These are phyloP conservation scores for Falco naumanni DNA, from an alignment of 2,797 vertebrate genomes.

Conservation along the genomic window DNA sequence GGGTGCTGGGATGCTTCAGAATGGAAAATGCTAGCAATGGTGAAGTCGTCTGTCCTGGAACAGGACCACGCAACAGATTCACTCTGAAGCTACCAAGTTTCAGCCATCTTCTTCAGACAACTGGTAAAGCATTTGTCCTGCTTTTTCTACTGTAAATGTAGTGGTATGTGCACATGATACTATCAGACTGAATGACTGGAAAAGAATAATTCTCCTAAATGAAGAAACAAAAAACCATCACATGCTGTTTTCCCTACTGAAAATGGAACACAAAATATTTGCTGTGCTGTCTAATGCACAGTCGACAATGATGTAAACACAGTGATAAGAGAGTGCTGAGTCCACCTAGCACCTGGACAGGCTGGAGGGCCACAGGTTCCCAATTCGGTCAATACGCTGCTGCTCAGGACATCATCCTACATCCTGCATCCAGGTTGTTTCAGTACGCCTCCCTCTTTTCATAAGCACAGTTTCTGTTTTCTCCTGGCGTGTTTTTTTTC, in stretches of 20 bases:
- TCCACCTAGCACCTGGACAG: not conserved
- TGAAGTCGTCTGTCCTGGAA: not conserved
- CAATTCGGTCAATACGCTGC: rapidly evolving
- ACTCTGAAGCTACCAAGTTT: not conserved
- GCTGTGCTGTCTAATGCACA: not conserved
- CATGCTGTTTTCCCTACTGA: not conserved
- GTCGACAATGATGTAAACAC: not conserved
- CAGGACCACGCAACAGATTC: not conserved
- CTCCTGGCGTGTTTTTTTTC: not conserved
- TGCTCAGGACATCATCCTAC: not conserved
- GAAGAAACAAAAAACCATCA: not conserved
- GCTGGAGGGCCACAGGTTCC: not conserved
- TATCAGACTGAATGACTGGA: not conserved
- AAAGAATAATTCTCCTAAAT: not conserved
- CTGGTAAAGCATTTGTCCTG: not conserved
- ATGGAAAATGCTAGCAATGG: not conserved
- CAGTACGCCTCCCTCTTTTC: not conserved
- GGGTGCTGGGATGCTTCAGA: not conserved
- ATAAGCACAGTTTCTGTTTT: not conserved
- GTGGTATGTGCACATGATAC: not conserved
- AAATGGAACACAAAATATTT: not conserved
- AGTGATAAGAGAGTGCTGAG: not conserved
- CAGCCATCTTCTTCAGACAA: not conserved
- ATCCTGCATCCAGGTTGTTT: not conserved
- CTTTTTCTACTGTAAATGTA: not conserved